A percentile compares a stretch with the other conserved stretches of the same genome.
Evolutionary conservation across 2,888 invertebrate species (phyloP).

Genomic region (Luperina nickerlii): DNA sequence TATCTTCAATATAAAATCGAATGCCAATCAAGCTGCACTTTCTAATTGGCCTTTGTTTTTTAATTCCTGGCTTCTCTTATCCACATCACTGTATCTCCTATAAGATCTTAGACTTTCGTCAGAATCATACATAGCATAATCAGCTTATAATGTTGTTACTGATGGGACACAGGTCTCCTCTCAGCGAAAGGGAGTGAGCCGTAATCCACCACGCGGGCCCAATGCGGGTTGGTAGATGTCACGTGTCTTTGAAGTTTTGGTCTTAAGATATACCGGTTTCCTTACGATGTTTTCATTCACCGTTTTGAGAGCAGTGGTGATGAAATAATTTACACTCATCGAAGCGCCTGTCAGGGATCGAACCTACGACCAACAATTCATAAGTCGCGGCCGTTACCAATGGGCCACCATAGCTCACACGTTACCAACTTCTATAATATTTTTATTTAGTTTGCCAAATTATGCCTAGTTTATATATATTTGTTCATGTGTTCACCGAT

Average conservation of each 20-base stretch:
- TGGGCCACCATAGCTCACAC: not conserved
- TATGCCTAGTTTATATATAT: not conserved
- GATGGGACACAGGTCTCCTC: too few relatives aligned
- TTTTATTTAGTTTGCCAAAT: not conserved
- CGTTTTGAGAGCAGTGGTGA: not conserved
- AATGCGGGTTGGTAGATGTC: too few relatives aligned
- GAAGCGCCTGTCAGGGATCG: not conserved
- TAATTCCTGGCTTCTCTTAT: slow-evolving; percentile 11
- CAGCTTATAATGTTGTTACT: too few relatives aligned
- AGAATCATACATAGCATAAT: not conserved
- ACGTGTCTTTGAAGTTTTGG: too few relatives aligned
- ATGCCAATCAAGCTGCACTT: slow-evolving; percentile 53
- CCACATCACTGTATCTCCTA: not conserved
- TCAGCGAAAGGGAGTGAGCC: too few relatives aligned
- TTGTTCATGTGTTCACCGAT: not conserved
- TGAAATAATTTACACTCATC: not conserved
- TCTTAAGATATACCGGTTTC: too few relatives aligned
- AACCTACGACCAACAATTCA: not conserved
- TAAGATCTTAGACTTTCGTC: not conserved
- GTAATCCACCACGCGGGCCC: too few relatives aligned
- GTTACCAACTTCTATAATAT: too few relatives aligned
- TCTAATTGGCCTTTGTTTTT: slow-evolving; percentile 36
- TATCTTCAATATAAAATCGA: slow-evolving; percentile 36
- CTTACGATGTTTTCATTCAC: too few relatives aligned
- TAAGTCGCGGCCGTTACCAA: not conserved